Evolutionary conservation across 2,888 invertebrate species (phyloP), one percentile per base, ranked within the genome.

Genomic region (Heliothis peltigera): DNA sequence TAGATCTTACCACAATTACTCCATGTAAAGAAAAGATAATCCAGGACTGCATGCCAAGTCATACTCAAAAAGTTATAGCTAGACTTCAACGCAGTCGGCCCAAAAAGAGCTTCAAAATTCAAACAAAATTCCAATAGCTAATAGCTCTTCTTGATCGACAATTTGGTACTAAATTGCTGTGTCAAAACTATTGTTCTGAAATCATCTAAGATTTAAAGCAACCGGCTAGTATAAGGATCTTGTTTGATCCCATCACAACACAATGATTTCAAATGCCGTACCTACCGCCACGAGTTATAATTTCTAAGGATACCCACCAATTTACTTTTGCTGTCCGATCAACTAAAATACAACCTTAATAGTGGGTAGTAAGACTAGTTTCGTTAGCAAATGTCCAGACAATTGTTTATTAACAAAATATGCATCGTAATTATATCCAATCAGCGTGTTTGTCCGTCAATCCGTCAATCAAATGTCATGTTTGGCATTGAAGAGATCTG

Each of bases 381-480:
- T 7, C 0, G 44, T 57, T 25, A 44, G 70, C 48, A 63, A 64
- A 67, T 55, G 39, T 46, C 32, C 71, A 77, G 77, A 84, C 83
- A 83, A 83, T 83, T 79, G 80, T 77, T 77, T 79, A 82, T 83
- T 87, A 88, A 87, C 88, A 91, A 92, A 94, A 92, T 91, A 90
- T 93, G 94, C 92, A 90, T 87, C 84, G 93, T 94, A 94, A 94
- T 94, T 93, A 93, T 91, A 90, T 90, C 89, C 92, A 92, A 93
- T 92, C 91, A 91, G 87, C 86, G 86, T 72, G 87, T 83, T 90
- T 88, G 92, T 91, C 92, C 82, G 90, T 92, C 92, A 81, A 88
- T 89, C 89, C 81, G 91, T 93, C 93, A 92, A 89, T 92, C 93
- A 91, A 61, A 65, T 62, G 80, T 70, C 70, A 52, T 67, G 81